Evolutionary conservation across 2,797 vertebrate genomes (phyloP).

Genomic region (Enteromius viviparus): DNA sequence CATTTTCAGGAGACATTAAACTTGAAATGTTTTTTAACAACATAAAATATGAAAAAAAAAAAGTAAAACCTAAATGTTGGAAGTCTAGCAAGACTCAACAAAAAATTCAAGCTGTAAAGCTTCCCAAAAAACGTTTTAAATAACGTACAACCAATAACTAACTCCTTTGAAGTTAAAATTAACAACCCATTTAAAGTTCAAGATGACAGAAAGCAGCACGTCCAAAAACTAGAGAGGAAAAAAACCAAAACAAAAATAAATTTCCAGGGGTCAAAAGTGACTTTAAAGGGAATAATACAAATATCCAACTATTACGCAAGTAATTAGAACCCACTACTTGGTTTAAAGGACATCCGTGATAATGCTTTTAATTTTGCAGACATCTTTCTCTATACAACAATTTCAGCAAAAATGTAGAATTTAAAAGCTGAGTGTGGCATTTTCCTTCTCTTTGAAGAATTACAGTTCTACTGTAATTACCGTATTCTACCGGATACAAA

Average conservation of each 20-base stretch:
- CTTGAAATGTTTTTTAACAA: neutral
- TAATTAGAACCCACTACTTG: conserved; percentile 8
- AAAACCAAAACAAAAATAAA: no score
- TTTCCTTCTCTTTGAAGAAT: neutral
- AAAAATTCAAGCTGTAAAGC: conserved; percentile 5
- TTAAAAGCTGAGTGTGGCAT: neutral
- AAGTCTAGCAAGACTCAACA: neutral
- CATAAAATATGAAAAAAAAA: neutral
- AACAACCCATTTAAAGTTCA: neutral
- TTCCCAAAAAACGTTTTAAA: neutral
- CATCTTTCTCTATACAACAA: neutral
- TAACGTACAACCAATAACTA: neutral
- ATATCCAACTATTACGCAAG: neutral
- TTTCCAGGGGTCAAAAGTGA: neutral
- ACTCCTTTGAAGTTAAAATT: neutral
- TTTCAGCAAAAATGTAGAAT: neutral
- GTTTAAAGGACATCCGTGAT: neutral
- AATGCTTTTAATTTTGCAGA: neutral
- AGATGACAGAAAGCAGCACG: neutral
- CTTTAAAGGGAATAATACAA: neutral
- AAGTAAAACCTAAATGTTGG: neutral
- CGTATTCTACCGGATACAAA: neutral
- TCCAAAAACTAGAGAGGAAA: neutral
- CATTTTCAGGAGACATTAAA: neutral
- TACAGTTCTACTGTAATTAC: neutral